Base-by-base conservation (phyloP, 1,140 invertebrate genomes). In the Trichonephila clavata region DNA sequence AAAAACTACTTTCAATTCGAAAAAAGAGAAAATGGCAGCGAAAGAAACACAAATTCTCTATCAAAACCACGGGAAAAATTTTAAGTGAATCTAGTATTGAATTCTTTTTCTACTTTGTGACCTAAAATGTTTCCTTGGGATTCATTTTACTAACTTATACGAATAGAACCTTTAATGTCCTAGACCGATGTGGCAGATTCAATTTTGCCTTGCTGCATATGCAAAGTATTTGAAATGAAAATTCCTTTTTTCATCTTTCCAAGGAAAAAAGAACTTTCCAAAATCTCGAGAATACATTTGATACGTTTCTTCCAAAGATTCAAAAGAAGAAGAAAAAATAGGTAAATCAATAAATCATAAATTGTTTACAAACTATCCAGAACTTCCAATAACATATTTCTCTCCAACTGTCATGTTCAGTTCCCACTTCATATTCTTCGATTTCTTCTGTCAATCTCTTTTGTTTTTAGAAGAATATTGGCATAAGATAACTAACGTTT, bases 271-370 rank as follows among this genome's bases (percentile, higher is more conserved):
- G 10, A 32, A 16, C 68, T 71, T 71, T 71, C 27, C 24, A 32
- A 24, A 32, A 71, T 71, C 13, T 32, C 24, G 5, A 32, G 27
- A 16, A 32, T 27, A 32, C 5, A 71, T 71, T 32, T 71, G 68
- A 71, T 71, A 71, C 24, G 84, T 18, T 57, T 87, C 60, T 87
- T 87, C 20, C 32, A 27, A 0, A n/a, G 61, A 27, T 27, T 63
- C 61, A 27, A 24, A 24, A 65, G 14, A 18, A 8, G 43, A 27
- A 32, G 21, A 77, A 77, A 59, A 84, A n/a, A n/a, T n/a, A n/a
- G 21, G 24, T 86, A 87, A 87, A 87, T 87, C 86, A 87, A 87
- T 87, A 87, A 65, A 87, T 87, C 86, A 87, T 43, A 39, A 87
- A 87, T 43, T 87, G 61, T 87, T 87, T 61, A 65, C 86, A 61